Evolutionary conservation across 2,113 vertebrate genomes (phyloP), one percentile per base, ranked within the genome.

Genomic region (Pardalotus punctatus): DNA sequence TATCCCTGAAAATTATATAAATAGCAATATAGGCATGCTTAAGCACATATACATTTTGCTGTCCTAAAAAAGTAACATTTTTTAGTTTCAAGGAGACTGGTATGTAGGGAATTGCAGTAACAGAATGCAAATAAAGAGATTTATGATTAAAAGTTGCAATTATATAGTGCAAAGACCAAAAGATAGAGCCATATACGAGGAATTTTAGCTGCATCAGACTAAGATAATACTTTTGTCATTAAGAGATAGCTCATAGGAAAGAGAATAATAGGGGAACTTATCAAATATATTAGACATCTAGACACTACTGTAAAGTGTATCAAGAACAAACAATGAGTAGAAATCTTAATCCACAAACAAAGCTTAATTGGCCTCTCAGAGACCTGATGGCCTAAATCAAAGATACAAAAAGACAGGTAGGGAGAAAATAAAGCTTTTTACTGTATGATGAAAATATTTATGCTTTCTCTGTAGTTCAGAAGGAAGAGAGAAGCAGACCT

Each of bases 281-380:
- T 14, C n/a, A 78, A 36, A 47, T 73, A 38, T 45, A 53, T 57
- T 88, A 57, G 58, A 23, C 40, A 57, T 15, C 48, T 86, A 5
- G 45, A n/a, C 8, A 28, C 12, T 50, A 66, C 14, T 2, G 1
- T 35, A 66, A 81, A 54, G 5, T 50, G 4, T 48, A 72, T 48
- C 1, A 7, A 86, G 25, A 77, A 5, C 20, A 89, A 76, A 76
- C 31, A 82, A n/a, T 0, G 0, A 69, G 48, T 40, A 57, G 40
- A 77, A 77, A 27, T 86, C 36, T 80, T 80, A 48, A 42, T 35
- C 50, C 14, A 62, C 65, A 84, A 93, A 74, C 12, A 71, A 91
- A 91, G 12, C 35, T 70, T 93, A 91, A 96, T 78, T 94, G 93
- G 91, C 89, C 77, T 96, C 89, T 66, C 36, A 89, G 96, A 96